Evolutionary conservation across 2,888 invertebrate species (phyloP).

Genomic region (Phytoseiulus persimilis): DNA sequence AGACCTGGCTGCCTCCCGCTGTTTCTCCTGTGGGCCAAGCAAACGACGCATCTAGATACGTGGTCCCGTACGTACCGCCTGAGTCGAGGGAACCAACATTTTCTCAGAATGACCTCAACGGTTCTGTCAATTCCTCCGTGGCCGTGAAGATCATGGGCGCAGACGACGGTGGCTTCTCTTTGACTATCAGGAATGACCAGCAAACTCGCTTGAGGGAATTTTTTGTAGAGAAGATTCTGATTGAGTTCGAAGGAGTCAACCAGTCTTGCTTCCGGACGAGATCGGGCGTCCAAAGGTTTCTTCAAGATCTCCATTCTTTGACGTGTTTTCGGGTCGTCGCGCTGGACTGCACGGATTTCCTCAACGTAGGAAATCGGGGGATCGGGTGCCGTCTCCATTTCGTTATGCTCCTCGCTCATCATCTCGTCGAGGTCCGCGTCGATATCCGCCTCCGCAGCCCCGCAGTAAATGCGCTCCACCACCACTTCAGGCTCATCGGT

Average conservation of each 20-base stretch:
- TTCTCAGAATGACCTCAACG: neutral
- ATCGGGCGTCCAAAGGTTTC: too few species aligned
- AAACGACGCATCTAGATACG: too few species aligned
- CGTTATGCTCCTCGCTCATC: too few species aligned
- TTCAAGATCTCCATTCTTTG: neutral
- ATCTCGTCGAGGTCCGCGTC: too few species aligned
- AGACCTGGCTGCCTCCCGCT: neutral
- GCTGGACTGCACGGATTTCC: neutral
- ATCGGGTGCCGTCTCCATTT: too few species aligned
- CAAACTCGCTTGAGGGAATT: neutral
- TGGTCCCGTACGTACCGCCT: too few species aligned
- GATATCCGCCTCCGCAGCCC: too few species aligned
- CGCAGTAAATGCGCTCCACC: too few species aligned
- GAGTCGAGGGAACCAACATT: too few species aligned
- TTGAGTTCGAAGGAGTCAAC: neutral
- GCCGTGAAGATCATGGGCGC: neutral
- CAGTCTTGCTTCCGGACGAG: neutral
- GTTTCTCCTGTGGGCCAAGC: too few species aligned
- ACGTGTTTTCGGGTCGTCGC: neutral
- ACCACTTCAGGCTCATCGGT: too few species aligned
- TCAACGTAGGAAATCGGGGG: neutral
- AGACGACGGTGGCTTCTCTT: neutral
- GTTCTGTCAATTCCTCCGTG: neutral
- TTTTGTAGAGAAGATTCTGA: neutral
- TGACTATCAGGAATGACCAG: neutral